phyloP scores from a whole-genome alignment of 2,113 vertebrate species.

The Cichladusa arquata region DNA sequence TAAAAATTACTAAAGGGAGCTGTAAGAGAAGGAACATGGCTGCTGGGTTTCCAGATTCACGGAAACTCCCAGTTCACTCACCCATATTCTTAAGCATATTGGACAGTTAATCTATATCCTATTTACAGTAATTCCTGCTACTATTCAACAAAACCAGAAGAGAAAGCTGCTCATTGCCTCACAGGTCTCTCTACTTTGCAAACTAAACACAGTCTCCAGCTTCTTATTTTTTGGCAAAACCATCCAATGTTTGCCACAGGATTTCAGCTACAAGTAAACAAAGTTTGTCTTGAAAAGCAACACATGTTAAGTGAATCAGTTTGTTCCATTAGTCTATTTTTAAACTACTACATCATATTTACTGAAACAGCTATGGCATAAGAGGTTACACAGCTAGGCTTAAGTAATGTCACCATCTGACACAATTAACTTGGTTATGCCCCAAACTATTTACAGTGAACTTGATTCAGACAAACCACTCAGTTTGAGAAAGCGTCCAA shows the following conservation, averaged over 20 bases:
- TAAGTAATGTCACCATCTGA: constrained; percentile 30
- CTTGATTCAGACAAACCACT: neutral
- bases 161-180: neutral
- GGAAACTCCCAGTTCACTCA: neutral
- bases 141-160: neutral
- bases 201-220: neutral
- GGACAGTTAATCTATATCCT: neutral
- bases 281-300: constrained; percentile 33
- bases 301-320: neutral
- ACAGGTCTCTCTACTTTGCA: neutral
- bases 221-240: neutral
- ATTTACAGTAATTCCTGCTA: constrained; percentile 11
- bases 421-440: constrained; percentile 18
- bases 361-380: constrained; percentile 31
- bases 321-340: constrained; percentile 43
- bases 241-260: neutral
- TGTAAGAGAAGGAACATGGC: neutral
- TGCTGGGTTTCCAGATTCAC: neutral
- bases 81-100: neutral
- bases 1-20: neutral
- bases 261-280: constrained; percentile 18
- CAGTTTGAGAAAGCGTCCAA: neutral
- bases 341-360: constrained; percentile 37
- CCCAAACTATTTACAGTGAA: constrained; percentile 47
- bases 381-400: constrained; percentile 15